A percentile compares a stretch with the other conserved stretches of the same genome.
Evolutionary conservation across 1,140 invertebrate genomes (phyloP).

Genomic region (Papilio dardanus): DNA sequence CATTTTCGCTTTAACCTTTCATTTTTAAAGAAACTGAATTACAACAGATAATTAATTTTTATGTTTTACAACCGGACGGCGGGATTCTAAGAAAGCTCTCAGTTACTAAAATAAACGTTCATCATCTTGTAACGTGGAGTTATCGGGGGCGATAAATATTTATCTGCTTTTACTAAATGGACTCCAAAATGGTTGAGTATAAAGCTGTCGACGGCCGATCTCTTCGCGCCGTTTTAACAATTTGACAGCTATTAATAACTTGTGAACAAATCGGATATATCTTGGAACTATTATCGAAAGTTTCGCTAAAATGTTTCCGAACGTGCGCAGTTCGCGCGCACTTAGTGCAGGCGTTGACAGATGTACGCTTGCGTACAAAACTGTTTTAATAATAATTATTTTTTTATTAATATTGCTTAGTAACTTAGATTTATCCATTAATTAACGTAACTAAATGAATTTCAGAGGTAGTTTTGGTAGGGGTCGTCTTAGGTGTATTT

Average conservation of each 20-base stretch:
- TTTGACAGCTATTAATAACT: slow-evolving; percentile 73
- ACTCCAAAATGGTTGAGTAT: slow-evolving; percentile 67
- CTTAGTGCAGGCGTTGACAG: slow-evolving; percentile 66
- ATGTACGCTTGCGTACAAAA: slow-evolving; percentile 58
- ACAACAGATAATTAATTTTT: slow-evolving; percentile 36
- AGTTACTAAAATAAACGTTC: slow-evolving; percentile 60
- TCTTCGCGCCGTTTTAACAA: slow-evolving; percentile 64
- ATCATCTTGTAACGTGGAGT: slow-evolving; percentile 54
- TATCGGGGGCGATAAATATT: slow-evolving; percentile 72
- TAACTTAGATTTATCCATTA: too few relatives aligned
- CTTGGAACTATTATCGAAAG: slow-evolving; percentile 54
- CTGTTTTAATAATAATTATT: slow-evolving; percentile 20
- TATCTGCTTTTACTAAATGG: slow-evolving; percentile 78
- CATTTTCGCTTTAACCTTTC: slow-evolving; percentile 27
- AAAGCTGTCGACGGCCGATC: slow-evolving; percentile 72
- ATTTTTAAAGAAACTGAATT: slow-evolving; percentile 26
- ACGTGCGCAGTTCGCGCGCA: slow-evolving; percentile 63
- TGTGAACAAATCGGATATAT: slow-evolving; percentile 56
- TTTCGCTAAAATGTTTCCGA: slow-evolving; percentile 71
- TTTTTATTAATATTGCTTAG: background rate
- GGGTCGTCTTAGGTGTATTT: too few relatives aligned
- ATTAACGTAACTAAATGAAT: background rate
- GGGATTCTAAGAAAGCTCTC: slow-evolving; percentile 44
- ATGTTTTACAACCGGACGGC: slow-evolving; percentile 31
- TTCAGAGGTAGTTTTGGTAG: too few relatives aligned